phyloP scores from a whole-genome alignment of 2,113 vertebrate species.

The Mirounga angustirostris region DNA sequence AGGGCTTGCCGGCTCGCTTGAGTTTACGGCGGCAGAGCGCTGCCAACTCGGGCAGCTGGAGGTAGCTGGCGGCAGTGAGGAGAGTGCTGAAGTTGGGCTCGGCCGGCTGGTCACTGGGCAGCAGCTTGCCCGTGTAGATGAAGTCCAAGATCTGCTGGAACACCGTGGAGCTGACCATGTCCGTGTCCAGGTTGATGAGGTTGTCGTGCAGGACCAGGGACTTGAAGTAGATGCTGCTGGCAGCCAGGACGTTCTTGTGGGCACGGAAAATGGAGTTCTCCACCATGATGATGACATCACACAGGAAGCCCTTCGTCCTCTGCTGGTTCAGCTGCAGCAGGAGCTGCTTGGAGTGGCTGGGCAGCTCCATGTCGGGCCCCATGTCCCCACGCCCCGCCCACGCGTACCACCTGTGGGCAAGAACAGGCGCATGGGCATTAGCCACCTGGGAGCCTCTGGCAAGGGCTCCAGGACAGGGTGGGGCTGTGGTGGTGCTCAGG shows the following conservation, averaged over 20 bases:
- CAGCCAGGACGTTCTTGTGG: slow-evolving; percentile 98
- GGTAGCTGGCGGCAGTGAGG: slow-evolving; percentile 99
- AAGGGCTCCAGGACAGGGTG: background rate
- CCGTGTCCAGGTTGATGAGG: slow-evolving; percentile 99
- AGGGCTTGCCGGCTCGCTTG: slow-evolving; percentile 92
- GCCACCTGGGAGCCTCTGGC: background rate
- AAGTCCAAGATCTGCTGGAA: slow-evolving; percentile 99
- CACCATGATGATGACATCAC: slow-evolving; percentile 99
- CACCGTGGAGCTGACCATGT: slow-evolving; percentile 97
- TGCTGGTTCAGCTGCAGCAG: slow-evolving; percentile 99
- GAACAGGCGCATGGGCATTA: slow-evolving; percentile 62
- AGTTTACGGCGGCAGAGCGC: slow-evolving; percentile 97
- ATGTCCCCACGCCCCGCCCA: slow-evolving; percentile 91
- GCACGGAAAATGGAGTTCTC: slow-evolving; percentile 99
- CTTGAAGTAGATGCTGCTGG: slow-evolving; percentile 99
- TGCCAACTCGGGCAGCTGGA: slow-evolving; percentile 98
- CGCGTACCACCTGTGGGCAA: slow-evolving; percentile 92
- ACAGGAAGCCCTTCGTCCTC: slow-evolving; percentile 99
- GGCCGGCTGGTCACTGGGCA: slow-evolving; percentile 93
- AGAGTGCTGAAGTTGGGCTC: slow-evolving; percentile 97
- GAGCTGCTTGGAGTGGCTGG: slow-evolving; percentile 99
- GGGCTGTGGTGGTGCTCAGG: background rate
- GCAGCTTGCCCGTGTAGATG: slow-evolving; percentile 98
- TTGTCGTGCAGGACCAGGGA: slow-evolving; percentile 99
- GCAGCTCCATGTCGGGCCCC: slow-evolving; percentile 97